These are phyloP conservation scores for Acanthurus lineatus DNA, from an alignment of 2,797 vertebrate species.

Conservation along the genomic window DNA sequence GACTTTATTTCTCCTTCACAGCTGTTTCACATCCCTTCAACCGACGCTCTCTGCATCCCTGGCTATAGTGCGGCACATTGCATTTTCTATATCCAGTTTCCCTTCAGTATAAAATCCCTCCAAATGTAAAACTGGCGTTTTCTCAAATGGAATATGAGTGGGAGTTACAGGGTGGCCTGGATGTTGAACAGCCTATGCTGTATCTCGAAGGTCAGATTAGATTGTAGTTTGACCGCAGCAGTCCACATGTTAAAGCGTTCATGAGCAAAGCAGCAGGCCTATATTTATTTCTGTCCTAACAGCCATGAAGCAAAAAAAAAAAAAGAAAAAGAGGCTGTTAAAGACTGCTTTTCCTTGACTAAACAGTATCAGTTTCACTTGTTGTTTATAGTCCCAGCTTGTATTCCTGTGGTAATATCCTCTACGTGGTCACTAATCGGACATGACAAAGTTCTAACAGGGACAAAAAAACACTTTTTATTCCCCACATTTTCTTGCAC, in stretches of 20 bases:
- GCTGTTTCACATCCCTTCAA: slow-evolving; percentile 34
- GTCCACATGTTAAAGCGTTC: slow-evolving; percentile 31
- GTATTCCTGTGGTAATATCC: slow-evolving; percentile 43
- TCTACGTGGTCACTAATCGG: slow-evolving; percentile 35
- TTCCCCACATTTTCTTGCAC: slow-evolving; percentile 33
- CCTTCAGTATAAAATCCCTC: slow-evolving; percentile 20
- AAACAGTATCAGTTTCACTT: slow-evolving; percentile 55
- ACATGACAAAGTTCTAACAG: slow-evolving; percentile 41
- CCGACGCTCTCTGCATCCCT: slow-evolving; percentile 14
- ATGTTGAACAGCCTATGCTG: slow-evolving; percentile 17
- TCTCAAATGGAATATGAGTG: slow-evolving; percentile 23
- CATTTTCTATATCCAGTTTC: slow-evolving; percentile 19
- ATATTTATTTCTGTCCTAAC: slow-evolving; percentile 54
- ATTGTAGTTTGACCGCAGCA: slow-evolving; percentile 15
- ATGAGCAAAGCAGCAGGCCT: slow-evolving; percentile 3
- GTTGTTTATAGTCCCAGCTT: slow-evolving; percentile 48
- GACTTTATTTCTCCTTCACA: slow-evolving; percentile 33
- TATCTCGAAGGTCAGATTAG: slow-evolving; percentile 47
- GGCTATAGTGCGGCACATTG: slow-evolving; percentile 11
- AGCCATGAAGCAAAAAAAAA: slow-evolving; percentile 30
- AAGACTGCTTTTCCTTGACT: slow-evolving; percentile 38
- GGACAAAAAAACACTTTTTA: slow-evolving; percentile 37
- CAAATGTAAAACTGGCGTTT: slow-evolving; percentile 23
- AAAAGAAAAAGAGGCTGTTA: slow-evolving; percentile 3
- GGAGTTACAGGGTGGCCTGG: slow-evolving; percentile 32